phyloP scores from a whole-genome alignment of 2,113 vertebrate species.

The Orientallactaga bullata region DNA sequence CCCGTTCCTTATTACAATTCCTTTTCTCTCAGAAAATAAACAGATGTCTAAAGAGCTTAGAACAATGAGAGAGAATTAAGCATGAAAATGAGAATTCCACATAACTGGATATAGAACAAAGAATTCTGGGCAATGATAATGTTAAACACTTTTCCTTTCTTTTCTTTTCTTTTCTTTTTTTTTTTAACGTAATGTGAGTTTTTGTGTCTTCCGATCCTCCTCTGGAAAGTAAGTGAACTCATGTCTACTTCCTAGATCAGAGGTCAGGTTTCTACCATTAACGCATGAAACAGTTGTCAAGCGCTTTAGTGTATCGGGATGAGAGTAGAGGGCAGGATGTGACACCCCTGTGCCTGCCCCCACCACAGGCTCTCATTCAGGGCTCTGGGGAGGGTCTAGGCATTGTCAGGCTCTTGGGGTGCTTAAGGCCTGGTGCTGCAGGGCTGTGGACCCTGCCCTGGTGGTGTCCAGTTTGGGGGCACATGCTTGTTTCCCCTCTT shows the following conservation, averaged over 20 bases:
- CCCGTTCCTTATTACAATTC: background rate
- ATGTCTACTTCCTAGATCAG: background rate
- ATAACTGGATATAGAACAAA: background rate
- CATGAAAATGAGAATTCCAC: background rate
- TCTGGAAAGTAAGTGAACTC: background rate
- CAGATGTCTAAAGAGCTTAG: background rate
- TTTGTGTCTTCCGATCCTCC: background rate
- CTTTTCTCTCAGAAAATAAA: background rate
- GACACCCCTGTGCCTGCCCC: background rate
- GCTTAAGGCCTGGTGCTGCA: too few species aligned
- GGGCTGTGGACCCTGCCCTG: too few species aligned
- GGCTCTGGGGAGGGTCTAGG: background rate
- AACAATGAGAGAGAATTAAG: background rate
- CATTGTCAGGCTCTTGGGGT: background rate
- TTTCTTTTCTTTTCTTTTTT: too few species aligned
- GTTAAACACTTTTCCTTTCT: background rate
- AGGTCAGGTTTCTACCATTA: background rate
- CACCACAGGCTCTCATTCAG: background rate
- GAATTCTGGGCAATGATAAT: background rate
- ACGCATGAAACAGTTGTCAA: background rate
- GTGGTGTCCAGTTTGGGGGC: too few species aligned
- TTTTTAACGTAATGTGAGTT: background rate
- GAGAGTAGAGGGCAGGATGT: background rate
- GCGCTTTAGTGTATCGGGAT: rapidly evolving
- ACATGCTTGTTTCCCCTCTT: background rate